These are phyloP conservation scores for Mus caroli DNA, from an alignment of 2,797 vertebrate species.

Conservation along the genomic window DNA sequence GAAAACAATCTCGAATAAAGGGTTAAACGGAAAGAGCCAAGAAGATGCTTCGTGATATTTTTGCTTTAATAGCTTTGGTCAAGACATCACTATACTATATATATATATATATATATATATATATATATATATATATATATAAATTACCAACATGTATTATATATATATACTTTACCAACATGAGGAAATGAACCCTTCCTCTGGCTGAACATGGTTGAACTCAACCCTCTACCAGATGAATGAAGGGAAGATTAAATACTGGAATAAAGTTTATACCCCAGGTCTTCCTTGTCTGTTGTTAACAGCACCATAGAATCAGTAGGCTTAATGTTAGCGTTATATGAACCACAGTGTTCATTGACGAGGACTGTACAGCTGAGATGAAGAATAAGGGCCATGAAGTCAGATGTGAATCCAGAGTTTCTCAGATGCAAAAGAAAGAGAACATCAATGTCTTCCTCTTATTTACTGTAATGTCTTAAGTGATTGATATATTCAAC, in stretches of 20 bases:
- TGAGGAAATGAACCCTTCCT: not conserved
- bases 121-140: no score
- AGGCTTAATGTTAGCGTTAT: no score
- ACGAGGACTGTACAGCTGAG: not conserved
- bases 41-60: not conserved
- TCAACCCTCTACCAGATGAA: not conserved
- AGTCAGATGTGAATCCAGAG: not conserved
- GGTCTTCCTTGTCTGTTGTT: not conserved
- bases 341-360: not conserved
- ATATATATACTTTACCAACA: not conserved
- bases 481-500: conserved; percentile 8
- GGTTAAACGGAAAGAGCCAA: not conserved
- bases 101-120: no score
- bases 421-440: not conserved
- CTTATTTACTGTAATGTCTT: not conserved
- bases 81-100: not conserved
- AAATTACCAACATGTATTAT: not conserved
- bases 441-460: not conserved
- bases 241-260: not conserved
- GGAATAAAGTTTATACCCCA: not conserved
- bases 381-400: not conserved
- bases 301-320: not conserved
- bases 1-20: not conserved
- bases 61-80: not conserved
- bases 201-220: not conserved